Conservation (phyloP, 2,113 vertebrate genomes). For the Oncorhynchus clarkii region DNA sequence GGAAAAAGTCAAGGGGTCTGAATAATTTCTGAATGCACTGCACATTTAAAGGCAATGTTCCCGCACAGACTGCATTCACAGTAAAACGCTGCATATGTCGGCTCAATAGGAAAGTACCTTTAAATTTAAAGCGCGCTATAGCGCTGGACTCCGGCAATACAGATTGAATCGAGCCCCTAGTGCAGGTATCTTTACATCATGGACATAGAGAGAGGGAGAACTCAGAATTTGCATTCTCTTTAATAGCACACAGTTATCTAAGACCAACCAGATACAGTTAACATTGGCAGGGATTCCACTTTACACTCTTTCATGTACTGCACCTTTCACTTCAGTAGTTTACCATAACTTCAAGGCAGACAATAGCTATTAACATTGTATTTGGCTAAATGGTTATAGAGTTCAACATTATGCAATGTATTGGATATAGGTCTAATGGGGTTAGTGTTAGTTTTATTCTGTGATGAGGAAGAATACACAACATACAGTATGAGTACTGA, state of each 20-base stretch:
- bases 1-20: no score
- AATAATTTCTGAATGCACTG: no score
- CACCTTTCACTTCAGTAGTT: background rate
- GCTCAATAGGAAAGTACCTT: no score
- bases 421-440: slow-evolving; percentile 4
- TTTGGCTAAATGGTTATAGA: background rate
- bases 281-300: slow-evolving; percentile 18
- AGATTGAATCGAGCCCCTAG: background rate
- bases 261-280: slow-evolving; percentile 1
- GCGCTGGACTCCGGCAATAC: no score
- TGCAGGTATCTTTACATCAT: background rate
- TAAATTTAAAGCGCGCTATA: no score
- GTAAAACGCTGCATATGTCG: no score
- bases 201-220: slow-evolving; percentile 2
- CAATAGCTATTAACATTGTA: background rate
- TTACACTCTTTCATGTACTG: slow-evolving; percentile 6
- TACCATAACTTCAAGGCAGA: background rate
- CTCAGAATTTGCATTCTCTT: slow-evolving; percentile 23
- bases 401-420: background rate
- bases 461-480: background rate
- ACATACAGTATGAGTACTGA: slow-evolving; percentile 49
- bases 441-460: slow-evolving; percentile 12
- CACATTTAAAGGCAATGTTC: no score
- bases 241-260: slow-evolving; percentile 16
- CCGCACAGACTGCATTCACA: no score